Evolutionary conservation across 2,113 vertebrate species (phyloP).

Genomic region (Pelecanus crispus): DNA sequence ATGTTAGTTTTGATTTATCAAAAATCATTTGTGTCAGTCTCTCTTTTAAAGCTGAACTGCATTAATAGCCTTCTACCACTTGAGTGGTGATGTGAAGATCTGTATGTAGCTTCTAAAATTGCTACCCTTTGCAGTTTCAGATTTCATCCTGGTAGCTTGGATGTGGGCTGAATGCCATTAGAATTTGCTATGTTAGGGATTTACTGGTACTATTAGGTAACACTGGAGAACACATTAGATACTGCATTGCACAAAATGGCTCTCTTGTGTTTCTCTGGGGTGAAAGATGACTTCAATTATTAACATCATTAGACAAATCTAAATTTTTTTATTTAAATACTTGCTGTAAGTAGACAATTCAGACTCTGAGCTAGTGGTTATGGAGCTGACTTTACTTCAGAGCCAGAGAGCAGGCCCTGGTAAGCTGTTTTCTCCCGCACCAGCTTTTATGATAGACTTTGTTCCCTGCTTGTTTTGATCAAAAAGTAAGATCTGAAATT

Average conservation of each 20-base stretch:
- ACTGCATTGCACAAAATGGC: neutral
- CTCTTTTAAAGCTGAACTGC: neutral
- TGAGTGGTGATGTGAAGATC: neutral
- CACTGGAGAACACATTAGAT: neutral
- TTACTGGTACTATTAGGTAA: slow-evolving; percentile 48
- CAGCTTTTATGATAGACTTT: neutral
- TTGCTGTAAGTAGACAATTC: neutral
- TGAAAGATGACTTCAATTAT: slow-evolving; percentile 24
- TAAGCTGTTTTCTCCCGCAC: neutral
- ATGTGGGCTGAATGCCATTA: neutral
- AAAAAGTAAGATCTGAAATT: neutral
- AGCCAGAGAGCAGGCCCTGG: neutral
- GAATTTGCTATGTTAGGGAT: slow-evolving; percentile 32
- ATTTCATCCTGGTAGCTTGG: slow-evolving; percentile 19
- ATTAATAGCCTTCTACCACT: neutral
- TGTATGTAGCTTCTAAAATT: slow-evolving; percentile 16
- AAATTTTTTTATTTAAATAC: neutral
- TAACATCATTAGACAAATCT: neutral
- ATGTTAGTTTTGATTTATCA: neutral
- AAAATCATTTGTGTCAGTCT: neutral
- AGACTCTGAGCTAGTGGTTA: neutral
- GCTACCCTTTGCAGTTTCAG: slow-evolving; percentile 15
- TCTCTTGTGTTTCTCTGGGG: neutral
- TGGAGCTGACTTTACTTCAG: neutral
- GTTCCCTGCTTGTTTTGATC: neutral